phyloP scores from a whole-genome alignment of 30 jellyfish, hydroid and myxozoan genomes.

The Catostylus mosaicus region DNA sequence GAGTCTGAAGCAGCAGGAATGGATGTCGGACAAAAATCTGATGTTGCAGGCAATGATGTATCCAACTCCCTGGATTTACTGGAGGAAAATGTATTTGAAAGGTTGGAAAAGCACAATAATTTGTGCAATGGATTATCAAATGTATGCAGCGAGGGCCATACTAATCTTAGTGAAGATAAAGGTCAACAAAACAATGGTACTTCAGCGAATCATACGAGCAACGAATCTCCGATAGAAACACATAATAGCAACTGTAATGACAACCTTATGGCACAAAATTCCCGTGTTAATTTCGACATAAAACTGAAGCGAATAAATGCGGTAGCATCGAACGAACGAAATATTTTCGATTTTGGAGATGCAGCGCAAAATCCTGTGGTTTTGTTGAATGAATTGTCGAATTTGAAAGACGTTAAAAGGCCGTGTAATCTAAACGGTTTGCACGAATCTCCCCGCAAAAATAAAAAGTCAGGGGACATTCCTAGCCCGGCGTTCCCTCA shows the following conservation, averaged over 20 bases:
- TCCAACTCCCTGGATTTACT: no score
- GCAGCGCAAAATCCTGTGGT: conserved; percentile 44
- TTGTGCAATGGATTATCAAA: neutral
- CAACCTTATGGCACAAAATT: neutral
- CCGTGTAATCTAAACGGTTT: conserved; percentile 4
- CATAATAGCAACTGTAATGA: neutral
- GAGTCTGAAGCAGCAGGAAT: no score
- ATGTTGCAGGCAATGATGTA: no score
- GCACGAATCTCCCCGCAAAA: conserved; percentile 16
- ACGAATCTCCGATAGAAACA: neutral
- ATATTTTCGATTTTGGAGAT: neutral
- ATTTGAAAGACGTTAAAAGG: neutral
- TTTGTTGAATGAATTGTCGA: conserved; percentile 37
- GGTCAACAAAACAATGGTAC: no score
- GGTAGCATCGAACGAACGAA: neutral
- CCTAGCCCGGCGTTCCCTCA: conserved; percentile 42
- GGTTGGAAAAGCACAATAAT: neutral
- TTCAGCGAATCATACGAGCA: no score
- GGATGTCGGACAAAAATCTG: no score
- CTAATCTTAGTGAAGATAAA: no score
- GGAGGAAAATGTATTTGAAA: no score
- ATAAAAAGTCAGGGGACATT: neutral
- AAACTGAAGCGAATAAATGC: neutral
- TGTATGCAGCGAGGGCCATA: neutral
- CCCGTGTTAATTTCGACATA: neutral